These are phyloP conservation scores for Pristionchus fissidentatus DNA, from an alignment of 2,888 invertebrate species.

Conservation along the genomic window DNA sequence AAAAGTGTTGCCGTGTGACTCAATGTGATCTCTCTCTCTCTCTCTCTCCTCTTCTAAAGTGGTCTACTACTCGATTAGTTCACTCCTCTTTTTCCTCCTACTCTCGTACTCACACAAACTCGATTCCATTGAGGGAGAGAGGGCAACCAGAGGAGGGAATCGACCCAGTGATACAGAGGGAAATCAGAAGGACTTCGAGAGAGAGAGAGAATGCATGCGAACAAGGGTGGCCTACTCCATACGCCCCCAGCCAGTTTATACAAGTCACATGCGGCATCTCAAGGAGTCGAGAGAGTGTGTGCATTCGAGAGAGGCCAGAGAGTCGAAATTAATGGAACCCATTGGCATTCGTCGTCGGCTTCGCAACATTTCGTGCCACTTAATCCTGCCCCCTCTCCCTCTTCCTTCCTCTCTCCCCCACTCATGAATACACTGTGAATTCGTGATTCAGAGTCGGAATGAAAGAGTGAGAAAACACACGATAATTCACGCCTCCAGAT, in stretches of 20 bases:
- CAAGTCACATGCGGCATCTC: background rate
- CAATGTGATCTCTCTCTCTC: background rate
- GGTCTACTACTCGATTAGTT: constrained; percentile 37
- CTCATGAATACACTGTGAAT: background rate
- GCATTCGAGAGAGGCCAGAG: background rate
- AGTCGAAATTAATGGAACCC: background rate
- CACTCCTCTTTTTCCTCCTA: background rate
- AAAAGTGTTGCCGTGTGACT: background rate
- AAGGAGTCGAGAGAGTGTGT: constrained; percentile 6
- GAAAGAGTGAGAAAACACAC: background rate
- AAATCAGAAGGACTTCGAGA: background rate
- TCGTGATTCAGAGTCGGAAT: background rate
- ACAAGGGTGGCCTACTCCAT: no score
- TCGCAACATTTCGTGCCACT: background rate
- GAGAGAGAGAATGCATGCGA: background rate
- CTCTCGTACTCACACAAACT: constrained; percentile 25
- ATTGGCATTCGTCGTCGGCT: constrained; percentile 36
- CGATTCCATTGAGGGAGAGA: background rate
- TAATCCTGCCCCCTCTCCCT: background rate
- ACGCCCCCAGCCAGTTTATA: constrained; percentile 16
- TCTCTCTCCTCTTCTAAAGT: background rate
- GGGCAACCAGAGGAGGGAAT: background rate
- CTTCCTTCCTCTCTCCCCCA: background rate
- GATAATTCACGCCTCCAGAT: background rate
- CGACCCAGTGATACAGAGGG: no score